Base-by-base conservation (phyloP, 1,140 invertebrate species). In the Procambarus clarkii region DNA sequence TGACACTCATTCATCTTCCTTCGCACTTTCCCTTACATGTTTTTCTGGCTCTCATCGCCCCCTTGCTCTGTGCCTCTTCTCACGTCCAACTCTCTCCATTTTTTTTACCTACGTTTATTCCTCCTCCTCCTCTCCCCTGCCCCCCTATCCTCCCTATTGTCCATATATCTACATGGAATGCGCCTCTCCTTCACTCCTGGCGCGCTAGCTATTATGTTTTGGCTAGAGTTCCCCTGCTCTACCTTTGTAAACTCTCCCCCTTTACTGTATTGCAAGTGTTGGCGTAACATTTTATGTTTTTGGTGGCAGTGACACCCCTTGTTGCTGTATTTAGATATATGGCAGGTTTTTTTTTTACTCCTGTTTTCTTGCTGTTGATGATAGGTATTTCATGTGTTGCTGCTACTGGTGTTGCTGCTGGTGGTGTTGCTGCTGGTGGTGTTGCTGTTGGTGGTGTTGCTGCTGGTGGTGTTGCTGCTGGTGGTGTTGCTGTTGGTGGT, bases 191-290 rank as follows among this genome's bases (percentile, higher is more conserved):
- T 48, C 76, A n/a, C 79, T 54, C 80, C 18, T n/a, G 18, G 18
- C 54, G 44, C 46, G 44, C 45, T 15, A 13, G 46, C 45, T 80
- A 50, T 82, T 82, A 58, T 60, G 34, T 60, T 82, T 60, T 21
- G 48, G 80, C 60, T 15, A 82, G 13, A 9, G 4, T n/a, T 46
- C 11, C 77, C 77, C 45, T 79, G 50, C 15, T 50, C 24, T 60
- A 54, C 80, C 60, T 82, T 46, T 82, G 77, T 2, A 79, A 46
- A 48, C 77, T 48, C 15, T 79, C 45, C 77, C 34, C 76, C 46
- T 78, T 78, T 78, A 78, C 34, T 48, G 11, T 78, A 24, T 78
- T 78, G 5, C 76, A 78, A 54, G 54, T 80, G 79, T n/a, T 50
- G 46, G n/a, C 0, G 44, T 48, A 9, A 46, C 79, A 80, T 50